These are phyloP conservation scores for Enteromius unitaeniatus DNA, from an alignment of 2,797 vertebrate genomes.

Conservation along the genomic window DNA sequence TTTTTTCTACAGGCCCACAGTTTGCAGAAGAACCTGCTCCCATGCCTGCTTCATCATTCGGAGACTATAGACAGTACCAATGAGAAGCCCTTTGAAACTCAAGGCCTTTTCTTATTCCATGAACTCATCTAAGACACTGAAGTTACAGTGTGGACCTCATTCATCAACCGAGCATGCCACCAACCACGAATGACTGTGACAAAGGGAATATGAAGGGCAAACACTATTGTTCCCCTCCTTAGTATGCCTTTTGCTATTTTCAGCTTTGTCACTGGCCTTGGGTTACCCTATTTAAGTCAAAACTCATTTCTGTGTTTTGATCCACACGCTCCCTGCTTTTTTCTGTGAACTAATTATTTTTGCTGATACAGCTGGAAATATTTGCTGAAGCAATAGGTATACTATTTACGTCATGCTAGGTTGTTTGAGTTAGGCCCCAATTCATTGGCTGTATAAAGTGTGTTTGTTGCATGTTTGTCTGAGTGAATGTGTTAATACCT, in stretches of 20 bases:
- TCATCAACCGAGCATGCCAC: slow-evolving; percentile 55
- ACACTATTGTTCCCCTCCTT: slow-evolving; percentile 61
- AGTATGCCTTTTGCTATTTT: slow-evolving; percentile 70
- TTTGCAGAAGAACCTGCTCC: slow-evolving; percentile 86
- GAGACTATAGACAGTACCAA: slow-evolving; percentile 92
- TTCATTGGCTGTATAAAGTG: slow-evolving; percentile 13
- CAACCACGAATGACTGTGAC: slow-evolving; percentile 59
- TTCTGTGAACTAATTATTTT: slow-evolving; percentile 1
- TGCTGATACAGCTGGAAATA: neutral
- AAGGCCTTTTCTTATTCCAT: slow-evolving; percentile 77
- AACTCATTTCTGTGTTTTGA: slow-evolving; percentile 33
- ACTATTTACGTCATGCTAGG: neutral
- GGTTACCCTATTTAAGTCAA: slow-evolving; percentile 54
- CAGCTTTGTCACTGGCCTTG: slow-evolving; percentile 65
- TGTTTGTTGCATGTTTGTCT: neutral
- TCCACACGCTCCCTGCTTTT: slow-evolving; percentile 49
- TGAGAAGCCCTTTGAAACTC: slow-evolving; percentile 72
- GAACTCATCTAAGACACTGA: slow-evolving; percentile 63
- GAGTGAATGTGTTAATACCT: neutral
- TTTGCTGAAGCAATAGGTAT: neutral
- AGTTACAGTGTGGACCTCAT: slow-evolving; percentile 64
- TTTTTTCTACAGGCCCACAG: slow-evolving; percentile 82
- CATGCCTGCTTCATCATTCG: slow-evolving; percentile 82
- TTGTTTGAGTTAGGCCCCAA: neutral
- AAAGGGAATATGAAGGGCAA: slow-evolving; percentile 59